Conservation (phyloP, 1,140 invertebrate genomes). For the Trichonephila clavipes region DNA sequence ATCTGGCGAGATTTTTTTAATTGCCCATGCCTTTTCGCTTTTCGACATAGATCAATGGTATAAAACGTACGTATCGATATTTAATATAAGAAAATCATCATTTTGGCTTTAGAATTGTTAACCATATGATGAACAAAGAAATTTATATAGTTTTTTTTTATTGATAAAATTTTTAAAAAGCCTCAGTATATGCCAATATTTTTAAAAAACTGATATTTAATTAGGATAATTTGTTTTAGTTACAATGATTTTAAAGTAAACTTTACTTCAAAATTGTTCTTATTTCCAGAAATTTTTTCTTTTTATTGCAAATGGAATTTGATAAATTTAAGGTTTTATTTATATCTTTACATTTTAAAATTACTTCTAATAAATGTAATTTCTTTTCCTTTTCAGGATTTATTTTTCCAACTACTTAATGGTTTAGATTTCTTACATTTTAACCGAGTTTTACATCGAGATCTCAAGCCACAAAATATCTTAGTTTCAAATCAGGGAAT, state of each 20-base stretch:
- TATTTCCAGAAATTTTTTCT: background rate
- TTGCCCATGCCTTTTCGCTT: too few species aligned
- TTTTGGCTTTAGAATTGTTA: too few species aligned
- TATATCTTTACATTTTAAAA: background rate
- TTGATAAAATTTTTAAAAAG: too few species aligned
- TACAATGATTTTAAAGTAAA: too few species aligned
- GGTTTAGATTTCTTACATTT: conserved; percentile 98
- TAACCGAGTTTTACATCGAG: conserved; percentile 93
- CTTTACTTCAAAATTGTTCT: background rate
- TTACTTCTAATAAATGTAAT: background rate
- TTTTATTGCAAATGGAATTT: background rate
- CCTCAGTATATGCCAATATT: too few species aligned
- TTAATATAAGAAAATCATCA: too few species aligned
- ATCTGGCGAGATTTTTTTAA: too few species aligned
- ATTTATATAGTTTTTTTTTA: too few species aligned
- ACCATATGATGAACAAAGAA: too few species aligned
- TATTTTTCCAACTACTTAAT: conserved; percentile 92
- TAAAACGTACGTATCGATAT: too few species aligned
- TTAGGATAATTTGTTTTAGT: background rate
- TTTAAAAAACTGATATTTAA: background rate
- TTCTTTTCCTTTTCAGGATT: conserved; percentile 83
- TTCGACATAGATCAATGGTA: too few species aligned
- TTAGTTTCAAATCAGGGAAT: conserved; percentile 91
- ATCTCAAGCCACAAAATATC: conserved; percentile 97
- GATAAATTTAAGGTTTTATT: background rate